phyloP scores from a whole-genome alignment of 2,888 invertebrate species.

The Anarsia innoxiella region DNA sequence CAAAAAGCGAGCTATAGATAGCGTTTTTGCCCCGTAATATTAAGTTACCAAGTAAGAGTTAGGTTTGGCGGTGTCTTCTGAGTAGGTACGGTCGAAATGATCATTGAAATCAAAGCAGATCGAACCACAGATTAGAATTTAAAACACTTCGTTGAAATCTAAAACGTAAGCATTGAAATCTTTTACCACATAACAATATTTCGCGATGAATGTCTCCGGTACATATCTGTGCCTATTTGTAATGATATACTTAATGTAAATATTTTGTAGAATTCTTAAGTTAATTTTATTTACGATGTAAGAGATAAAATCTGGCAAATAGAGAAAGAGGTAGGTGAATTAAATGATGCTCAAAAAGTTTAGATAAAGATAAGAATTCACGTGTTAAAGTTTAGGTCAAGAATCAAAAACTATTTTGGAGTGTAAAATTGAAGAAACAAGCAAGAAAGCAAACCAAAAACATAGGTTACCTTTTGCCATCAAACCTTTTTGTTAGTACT shows the following conservation, averaged over 20 bases:
- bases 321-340: constrained; percentile 39
- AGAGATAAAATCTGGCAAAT: constrained; percentile 63
- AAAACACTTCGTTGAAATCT: constrained; percentile 64
- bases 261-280: constrained; percentile 65
- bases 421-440: constrained; percentile 34
- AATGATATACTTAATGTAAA: constrained; percentile 51
- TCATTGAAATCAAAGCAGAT: constrained; percentile 47
- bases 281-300: constrained; percentile 68
- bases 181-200: constrained; percentile 70
- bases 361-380: constrained; percentile 44
- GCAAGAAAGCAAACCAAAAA: constrained; percentile 65
- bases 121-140: constrained; percentile 63
- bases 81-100: constrained; percentile 45
- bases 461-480: constrained; percentile 72
- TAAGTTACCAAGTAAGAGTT: constrained; percentile 74
- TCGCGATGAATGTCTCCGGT: constrained; percentile 72
- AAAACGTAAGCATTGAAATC: constrained; percentile 61
- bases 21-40: constrained; percentile 70
- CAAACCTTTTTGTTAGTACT: constrained; percentile 53
- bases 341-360: constrained; percentile 64
- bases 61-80: constrained; percentile 57
- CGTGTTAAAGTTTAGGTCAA: constrained; percentile 43
- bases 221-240: constrained; percentile 60
- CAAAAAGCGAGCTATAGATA: constrained; percentile 56
- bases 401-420: constrained; percentile 31